These are phyloP conservation scores for Odontamblyopus rebecca DNA, from an alignment of 2,797 vertebrate species.

Conservation along the genomic window DNA sequence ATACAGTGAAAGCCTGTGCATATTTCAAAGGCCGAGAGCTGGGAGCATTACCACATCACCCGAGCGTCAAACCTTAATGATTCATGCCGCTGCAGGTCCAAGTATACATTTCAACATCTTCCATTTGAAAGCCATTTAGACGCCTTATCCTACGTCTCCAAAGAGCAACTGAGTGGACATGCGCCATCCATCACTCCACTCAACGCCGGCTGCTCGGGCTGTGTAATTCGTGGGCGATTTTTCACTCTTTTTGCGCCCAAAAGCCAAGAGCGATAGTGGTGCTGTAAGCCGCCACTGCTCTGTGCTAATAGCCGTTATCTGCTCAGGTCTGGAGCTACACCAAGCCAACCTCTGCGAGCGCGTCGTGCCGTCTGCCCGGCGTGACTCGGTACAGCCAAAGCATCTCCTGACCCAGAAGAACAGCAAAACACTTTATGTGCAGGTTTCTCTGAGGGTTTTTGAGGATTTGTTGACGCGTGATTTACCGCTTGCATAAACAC, in stretches of 20 bases:
- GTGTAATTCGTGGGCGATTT: slow-evolving; percentile 23
- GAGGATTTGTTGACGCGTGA: background rate
- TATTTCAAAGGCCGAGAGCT: background rate
- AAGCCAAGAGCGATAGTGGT: slow-evolving; percentile 23
- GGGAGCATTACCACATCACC: background rate
- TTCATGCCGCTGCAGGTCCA: background rate
- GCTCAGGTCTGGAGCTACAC: slow-evolving; percentile 43
- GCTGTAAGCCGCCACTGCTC: slow-evolving; percentile 39
- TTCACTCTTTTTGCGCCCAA: slow-evolving; percentile 12
- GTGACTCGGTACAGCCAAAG: background rate
- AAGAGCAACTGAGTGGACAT: slow-evolving; percentile 12
- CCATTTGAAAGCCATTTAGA: background rate
- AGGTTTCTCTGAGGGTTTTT: background rate
- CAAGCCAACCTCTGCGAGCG: slow-evolving; percentile 34
- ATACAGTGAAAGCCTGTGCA: no score
- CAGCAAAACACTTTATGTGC: slow-evolving; percentile 7
- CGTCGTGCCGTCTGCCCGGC: slow-evolving; percentile 31
- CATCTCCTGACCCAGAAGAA: slow-evolving; percentile 51
- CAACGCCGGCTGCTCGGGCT: slow-evolving; percentile 16
- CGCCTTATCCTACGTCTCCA: slow-evolving; percentile 8
- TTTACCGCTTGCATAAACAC: no score
- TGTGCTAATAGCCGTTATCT: slow-evolving; percentile 49
- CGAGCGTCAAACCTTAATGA: background rate
- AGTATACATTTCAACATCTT: background rate
- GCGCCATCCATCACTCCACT: slow-evolving; percentile 17